Conservation (phyloP, 1,140 invertebrate genomes). For the Ceratina calcarata region DNA sequence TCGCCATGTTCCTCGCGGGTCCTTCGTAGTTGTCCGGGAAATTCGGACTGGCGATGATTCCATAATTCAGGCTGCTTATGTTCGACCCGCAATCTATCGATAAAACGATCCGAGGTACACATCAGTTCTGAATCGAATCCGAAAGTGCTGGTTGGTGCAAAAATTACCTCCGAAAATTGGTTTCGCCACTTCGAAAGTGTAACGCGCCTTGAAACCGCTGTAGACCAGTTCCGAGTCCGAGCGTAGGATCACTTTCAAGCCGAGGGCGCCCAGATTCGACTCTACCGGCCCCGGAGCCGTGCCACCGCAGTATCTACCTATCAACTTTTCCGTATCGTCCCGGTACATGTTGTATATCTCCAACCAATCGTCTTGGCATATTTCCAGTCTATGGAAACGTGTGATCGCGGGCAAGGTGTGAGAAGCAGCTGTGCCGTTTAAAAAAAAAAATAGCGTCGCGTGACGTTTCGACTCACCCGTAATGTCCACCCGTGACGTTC, state of each 20-base stretch:
- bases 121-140: neutral
- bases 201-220: conserved; percentile 94
- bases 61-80: conserved; percentile 91
- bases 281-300: conserved; percentile 94
- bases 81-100: conserved; percentile 92
- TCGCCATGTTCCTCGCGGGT: conserved; percentile 86
- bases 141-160: neutral
- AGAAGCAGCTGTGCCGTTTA: too few relatives aligned
- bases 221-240: conserved; percentile 91
- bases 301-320: conserved; percentile 92
- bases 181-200: conserved; percentile 92
- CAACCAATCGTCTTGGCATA: conserved; percentile 95
- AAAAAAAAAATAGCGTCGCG: neutral
- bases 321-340: conserved; percentile 88
- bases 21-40: conserved; percentile 93
- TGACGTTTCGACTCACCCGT: conserved; percentile 79
- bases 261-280: conserved; percentile 91
- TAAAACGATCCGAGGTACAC: neutral
- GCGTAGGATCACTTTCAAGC: conserved; percentile 91
- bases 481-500: conserved; percentile 81
- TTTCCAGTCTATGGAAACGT: conserved; percentile 80
- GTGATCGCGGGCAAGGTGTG: neutral
- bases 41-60: conserved; percentile 91
- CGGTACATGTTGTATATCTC: conserved; percentile 94
- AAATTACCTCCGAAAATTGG: conserved; percentile 89